Evolutionary conservation across 2,888 invertebrate genomes (phyloP).

Genomic region (Megastigmus dorsalis): DNA sequence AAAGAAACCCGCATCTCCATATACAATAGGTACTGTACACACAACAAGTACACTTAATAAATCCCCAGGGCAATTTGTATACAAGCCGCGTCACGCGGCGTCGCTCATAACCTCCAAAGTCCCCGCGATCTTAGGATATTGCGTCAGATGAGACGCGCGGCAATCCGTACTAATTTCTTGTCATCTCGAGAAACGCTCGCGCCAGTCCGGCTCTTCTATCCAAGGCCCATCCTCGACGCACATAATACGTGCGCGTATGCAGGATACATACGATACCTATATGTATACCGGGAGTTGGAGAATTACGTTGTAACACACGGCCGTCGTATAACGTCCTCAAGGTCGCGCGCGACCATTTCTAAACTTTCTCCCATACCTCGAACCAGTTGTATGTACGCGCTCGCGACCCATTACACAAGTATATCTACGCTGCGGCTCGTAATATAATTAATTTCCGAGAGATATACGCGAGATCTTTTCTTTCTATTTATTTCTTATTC

Average conservation of each 20-base stretch:
- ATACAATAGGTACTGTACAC: too few species aligned
- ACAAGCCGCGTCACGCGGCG: too few species aligned
- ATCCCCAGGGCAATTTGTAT: too few species aligned
- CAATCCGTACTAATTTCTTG: conserved; percentile 11
- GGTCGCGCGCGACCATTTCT: conserved; percentile 43
- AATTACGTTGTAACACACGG: background rate
- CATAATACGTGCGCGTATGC: background rate
- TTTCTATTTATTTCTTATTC: background rate
- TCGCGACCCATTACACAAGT: conserved; percentile 23
- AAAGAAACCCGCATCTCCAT: too few species aligned
- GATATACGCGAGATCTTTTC: too few species aligned
- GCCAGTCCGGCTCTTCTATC: background rate
- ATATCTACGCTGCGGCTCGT: too few species aligned
- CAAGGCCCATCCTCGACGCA: conserved; percentile 7
- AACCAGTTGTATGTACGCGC: background rate
- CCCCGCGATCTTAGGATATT: too few species aligned
- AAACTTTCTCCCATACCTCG: conserved; percentile 43
- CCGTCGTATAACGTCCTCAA: conserved; percentile 21
- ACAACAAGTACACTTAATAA: too few species aligned
- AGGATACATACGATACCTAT: too few species aligned
- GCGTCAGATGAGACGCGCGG: background rate
- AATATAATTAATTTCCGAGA: conserved; percentile 4
- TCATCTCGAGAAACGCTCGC: conserved; percentile 14
- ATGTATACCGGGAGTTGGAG: too few species aligned
- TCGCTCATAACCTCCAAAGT: too few species aligned